phyloP scores from a whole-genome alignment of 2,797 vertebrate species.

The Pangasius djambal region DNA sequence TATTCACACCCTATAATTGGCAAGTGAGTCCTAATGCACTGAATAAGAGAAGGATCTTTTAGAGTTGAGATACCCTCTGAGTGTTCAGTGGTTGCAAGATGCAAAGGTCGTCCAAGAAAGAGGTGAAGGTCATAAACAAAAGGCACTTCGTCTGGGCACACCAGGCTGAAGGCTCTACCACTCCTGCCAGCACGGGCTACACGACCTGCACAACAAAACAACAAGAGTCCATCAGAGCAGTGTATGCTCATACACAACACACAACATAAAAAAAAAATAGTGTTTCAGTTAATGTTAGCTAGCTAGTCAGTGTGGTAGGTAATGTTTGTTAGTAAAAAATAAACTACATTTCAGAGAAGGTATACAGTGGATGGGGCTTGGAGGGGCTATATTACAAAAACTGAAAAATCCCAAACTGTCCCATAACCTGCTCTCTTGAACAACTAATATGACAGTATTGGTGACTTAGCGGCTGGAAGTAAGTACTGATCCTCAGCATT shows the following conservation, averaged over 20 bases:
- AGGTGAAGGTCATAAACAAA: constrained; percentile 92
- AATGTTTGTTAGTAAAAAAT: background rate
- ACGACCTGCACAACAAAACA: constrained; percentile 76
- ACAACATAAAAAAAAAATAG: background rate
- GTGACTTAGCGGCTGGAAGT: background rate
- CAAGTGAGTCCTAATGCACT: background rate
- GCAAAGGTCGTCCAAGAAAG: constrained; percentile 84
- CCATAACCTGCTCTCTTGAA: background rate
- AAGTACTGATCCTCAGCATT: background rate
- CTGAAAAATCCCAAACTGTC: background rate
- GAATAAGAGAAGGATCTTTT: background rate
- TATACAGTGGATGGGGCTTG: background rate
- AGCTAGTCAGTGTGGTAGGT: background rate
- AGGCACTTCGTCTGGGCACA: constrained; percentile 88
- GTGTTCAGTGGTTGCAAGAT: constrained; percentile 74
- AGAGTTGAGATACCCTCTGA: constrained; percentile 59
- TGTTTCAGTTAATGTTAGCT: background rate
- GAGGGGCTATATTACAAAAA: background rate
- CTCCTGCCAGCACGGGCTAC: constrained; percentile 93
- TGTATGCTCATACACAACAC: background rate
- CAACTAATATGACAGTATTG: background rate
- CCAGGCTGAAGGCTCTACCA: constrained; percentile 86
- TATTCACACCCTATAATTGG: background rate
- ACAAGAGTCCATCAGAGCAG: constrained; percentile 24
- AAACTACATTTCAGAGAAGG: background rate